Conservation (phyloP, 2,888 invertebrate species). For the Anaspis maculata region DNA sequence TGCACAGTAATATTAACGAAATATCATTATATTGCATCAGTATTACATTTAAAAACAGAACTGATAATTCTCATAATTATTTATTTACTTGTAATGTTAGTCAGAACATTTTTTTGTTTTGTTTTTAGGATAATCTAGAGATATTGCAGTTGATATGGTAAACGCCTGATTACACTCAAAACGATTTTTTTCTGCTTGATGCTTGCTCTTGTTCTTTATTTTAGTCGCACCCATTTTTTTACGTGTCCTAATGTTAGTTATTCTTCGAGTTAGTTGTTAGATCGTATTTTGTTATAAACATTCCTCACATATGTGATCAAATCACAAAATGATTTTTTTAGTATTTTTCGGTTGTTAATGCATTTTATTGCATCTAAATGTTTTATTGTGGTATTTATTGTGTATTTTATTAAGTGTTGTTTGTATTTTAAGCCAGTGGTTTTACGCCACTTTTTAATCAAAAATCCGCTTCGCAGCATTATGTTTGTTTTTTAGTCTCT, state of each 20-base stretch:
- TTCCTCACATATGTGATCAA: conserved; percentile 32
- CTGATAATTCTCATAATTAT: conserved; percentile 20
- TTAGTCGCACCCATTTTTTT: too few species aligned
- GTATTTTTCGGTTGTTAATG: conserved; percentile 28
- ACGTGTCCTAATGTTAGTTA: too few species aligned
- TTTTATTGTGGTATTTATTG: conserved; percentile 26
- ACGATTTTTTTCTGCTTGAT: conserved; percentile 5
- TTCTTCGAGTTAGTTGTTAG: conserved; percentile 15
- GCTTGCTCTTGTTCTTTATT: conserved; percentile 13
- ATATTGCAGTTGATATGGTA: too few species aligned
- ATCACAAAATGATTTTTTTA: conserved; percentile 20
- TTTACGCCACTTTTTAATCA: too few species aligned
- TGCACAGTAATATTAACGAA: too few species aligned
- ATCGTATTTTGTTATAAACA: conserved; percentile 25
- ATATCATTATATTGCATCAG: too few species aligned
- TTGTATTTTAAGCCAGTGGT: too few species aligned
- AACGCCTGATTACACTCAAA: not conserved
- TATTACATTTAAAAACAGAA: conserved; percentile 26
- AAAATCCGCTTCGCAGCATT: too few species aligned
- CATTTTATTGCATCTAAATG: conserved; percentile 29
- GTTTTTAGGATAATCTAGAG: too few species aligned
- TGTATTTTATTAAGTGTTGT: conserved; percentile 19
- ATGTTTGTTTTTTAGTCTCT: too few species aligned
- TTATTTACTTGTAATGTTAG: too few species aligned
- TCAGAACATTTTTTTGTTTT: too few species aligned